A percentile compares a stretch with the other conserved stretches of the same genome.
phyloP scores from a whole-genome alignment of 2,888 invertebrate genomes.

The Ephialtes manifestator region DNA sequence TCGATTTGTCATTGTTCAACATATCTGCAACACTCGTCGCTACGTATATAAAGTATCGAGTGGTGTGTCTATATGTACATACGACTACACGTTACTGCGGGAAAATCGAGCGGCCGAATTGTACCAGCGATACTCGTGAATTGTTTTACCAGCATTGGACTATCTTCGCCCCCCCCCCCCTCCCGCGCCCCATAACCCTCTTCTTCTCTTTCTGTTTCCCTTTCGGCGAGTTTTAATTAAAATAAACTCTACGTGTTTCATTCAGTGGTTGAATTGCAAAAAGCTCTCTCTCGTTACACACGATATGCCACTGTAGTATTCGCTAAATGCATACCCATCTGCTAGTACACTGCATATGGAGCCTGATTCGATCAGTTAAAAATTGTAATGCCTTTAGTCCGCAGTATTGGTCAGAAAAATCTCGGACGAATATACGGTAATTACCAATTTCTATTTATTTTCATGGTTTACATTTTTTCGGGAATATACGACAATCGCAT shows the following conservation, averaged over 20 bases:
- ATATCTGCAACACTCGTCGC: neutral
- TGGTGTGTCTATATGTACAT: slow-evolving; percentile 13
- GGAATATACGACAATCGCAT: too few species aligned
- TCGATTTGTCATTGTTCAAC: slow-evolving; percentile 36
- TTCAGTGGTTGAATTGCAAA: slow-evolving; percentile 45
- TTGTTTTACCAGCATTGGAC: slow-evolving; percentile 38
- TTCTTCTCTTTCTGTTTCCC: slow-evolving; percentile 41
- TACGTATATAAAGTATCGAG: slow-evolving; percentile 13
- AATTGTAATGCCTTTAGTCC: neutral
- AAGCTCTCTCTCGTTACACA: slow-evolving; percentile 47
- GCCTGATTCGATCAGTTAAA: slow-evolving; percentile 2
- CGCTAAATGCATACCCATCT: neutral
- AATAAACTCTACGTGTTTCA: slow-evolving; percentile 62
- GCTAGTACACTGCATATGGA: neutral
- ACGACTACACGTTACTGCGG: slow-evolving; percentile 1
- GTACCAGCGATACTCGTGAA: slow-evolving; percentile 40
- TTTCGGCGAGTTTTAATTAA: slow-evolving; percentile 65
- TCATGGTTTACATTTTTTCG: neutral
- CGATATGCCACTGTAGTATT: neutral
- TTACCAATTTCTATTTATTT: neutral
- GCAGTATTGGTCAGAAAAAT: neutral
- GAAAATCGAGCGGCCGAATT: slow-evolving; percentile 45
- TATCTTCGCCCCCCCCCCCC: neutral
- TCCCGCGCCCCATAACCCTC: neutral
- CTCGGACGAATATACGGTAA: neutral